phyloP scores from a whole-genome alignment of 1,140 invertebrate genomes.

The Myzus persicae region DNA sequence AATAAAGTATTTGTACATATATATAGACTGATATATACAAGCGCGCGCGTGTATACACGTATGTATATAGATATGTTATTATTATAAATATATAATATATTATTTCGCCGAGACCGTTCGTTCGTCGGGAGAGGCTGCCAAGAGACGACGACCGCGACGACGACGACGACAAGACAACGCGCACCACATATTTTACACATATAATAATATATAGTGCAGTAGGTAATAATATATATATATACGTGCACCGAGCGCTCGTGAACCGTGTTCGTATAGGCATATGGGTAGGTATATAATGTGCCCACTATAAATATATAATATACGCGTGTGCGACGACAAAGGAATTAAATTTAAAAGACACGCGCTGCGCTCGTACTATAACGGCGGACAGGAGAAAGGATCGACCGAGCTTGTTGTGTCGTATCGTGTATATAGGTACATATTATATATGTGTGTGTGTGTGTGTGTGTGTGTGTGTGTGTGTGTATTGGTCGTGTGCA shows the following conservation, averaged over 20 bases:
- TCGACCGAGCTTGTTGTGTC: constrained; percentile 20
- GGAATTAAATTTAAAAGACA: constrained; percentile 48
- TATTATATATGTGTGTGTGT: neutral
- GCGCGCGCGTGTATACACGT: neutral
- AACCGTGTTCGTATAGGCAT: neutral
- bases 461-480: neutral
- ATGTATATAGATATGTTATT: neutral
- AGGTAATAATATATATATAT: neutral
- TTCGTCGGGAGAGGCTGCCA: constrained; percentile 25
- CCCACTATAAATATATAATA: neutral
- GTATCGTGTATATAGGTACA: neutral
- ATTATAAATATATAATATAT: neutral
- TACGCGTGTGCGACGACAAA: constrained; percentile 2
- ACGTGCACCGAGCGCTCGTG: neutral
- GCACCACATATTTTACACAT: constrained; percentile 9
- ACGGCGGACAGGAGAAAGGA: constrained; percentile 33
- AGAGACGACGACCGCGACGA: neutral
- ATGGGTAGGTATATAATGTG: neutral
- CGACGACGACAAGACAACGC: neutral
- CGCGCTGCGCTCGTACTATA: neutral
- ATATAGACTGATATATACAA: neutral
- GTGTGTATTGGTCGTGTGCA: constrained; percentile 14
- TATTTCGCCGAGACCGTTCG: neutral
- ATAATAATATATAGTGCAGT: constrained; percentile 18
- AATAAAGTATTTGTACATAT: constrained; percentile 30